Conservation (phyloP, 35 echinoderm and acorn worm genomes). For the Ophiothrix spiculata region DNA sequence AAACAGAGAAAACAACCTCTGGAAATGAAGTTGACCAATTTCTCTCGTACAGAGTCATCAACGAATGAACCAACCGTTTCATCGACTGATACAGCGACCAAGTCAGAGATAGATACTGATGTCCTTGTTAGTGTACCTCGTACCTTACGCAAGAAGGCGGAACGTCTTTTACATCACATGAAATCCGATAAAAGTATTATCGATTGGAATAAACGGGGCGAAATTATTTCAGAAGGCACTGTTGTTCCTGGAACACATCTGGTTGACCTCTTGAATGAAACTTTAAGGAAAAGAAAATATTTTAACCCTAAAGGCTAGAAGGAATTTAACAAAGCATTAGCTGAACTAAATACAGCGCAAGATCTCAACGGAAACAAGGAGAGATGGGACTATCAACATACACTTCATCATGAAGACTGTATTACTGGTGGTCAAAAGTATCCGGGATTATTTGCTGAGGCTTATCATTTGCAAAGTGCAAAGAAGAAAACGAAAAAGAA, state of each 20-base stretch:
- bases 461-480: background rate
- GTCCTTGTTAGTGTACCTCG: background rate
- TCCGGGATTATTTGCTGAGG: conserved; percentile 11
- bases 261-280: conserved; percentile 20
- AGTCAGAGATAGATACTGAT: background rate
- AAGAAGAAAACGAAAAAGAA: background rate
- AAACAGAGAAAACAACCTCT: conserved; percentile 16
- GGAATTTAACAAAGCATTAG: background rate
- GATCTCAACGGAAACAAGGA: conserved; percentile 25
- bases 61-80: background rate
- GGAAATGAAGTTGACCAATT: conserved; percentile 1
- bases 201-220: conserved; percentile 17
- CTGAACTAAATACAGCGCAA: background rate
- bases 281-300: conserved; percentile 21
- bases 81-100: background rate
- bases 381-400: conserved; percentile 2
- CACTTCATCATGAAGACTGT: background rate
- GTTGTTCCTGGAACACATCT: background rate
- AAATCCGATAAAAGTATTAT: background rate
- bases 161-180: background rate
- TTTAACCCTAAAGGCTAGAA: conserved; percentile 21
- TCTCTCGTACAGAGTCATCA: background rate
- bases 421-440: no score
- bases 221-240: background rate
- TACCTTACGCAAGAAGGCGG: background rate